Percentiles rank a stretch among this genome's conserved stretches.
Conservation (phyloP, 2,888 invertebrate genomes). For the Erebia aethiops region DNA sequence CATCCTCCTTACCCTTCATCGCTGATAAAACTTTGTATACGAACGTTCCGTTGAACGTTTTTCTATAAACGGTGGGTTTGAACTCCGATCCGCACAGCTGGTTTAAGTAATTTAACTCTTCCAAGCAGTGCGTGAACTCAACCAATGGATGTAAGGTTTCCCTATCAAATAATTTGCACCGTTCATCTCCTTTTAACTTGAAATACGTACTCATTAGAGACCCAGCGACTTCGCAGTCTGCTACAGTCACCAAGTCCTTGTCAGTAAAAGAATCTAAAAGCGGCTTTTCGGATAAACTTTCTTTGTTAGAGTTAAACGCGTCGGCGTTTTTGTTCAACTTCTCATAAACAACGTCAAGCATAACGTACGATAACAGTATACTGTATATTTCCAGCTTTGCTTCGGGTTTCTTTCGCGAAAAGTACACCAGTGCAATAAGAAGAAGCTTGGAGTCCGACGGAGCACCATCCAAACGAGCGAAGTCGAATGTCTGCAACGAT, state of each 20-base stretch:
- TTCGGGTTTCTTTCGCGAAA: conserved; percentile 43
- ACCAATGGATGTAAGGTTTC: conserved; percentile 42
- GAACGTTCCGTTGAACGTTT: conserved; percentile 51
- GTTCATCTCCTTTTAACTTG: conserved; percentile 18
- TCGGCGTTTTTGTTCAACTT: conserved; percentile 16
- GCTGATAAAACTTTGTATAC: conserved; percentile 44
- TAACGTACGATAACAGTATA: conserved; percentile 49
- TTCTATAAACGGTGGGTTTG: conserved; percentile 44
- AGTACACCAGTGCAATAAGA: conserved; percentile 50
- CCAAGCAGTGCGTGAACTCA: conserved; percentile 51
- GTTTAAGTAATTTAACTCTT: conserved; percentile 53
- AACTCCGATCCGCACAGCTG: conserved; percentile 50
- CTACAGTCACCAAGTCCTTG: conserved; percentile 29
- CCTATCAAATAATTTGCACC: conserved; percentile 37
- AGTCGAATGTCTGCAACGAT: conserved; percentile 35
- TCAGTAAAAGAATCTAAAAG: conserved; percentile 17
- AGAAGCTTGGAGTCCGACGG: conserved; percentile 48
- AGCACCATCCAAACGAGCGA: conserved; percentile 38
- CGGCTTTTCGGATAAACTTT: conserved; percentile 5
- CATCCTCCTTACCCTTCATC: conserved; percentile 16
- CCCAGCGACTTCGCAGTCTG: conserved; percentile 41
- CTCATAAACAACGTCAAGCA: conserved; percentile 43
- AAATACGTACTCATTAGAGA: conserved; percentile 42
- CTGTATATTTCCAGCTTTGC: conserved; percentile 45
- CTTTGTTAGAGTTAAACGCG: neutral